Conservation (phyloP, 92 coral and sea anemone species). For the Phenganax marumi region DNA sequence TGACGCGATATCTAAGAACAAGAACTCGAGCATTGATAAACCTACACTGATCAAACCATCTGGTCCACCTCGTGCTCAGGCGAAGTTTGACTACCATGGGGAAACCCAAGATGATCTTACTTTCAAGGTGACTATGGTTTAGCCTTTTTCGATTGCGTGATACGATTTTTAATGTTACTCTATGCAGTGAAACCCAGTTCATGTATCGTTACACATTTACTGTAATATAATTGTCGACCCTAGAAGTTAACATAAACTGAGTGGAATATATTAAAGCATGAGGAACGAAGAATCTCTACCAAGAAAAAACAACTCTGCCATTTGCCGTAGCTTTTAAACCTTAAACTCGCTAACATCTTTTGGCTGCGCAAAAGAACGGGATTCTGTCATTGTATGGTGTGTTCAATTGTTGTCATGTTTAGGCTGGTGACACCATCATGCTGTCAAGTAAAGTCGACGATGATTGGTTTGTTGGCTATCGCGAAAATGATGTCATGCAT, state of each 20-base stretch:
- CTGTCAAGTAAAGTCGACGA: conserved; percentile 64
- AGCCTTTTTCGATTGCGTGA: not conserved
- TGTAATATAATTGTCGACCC: not conserved
- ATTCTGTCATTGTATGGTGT: no score
- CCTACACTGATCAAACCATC: conserved; percentile 19
- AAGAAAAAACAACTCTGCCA: no score
- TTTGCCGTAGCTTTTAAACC: no score
- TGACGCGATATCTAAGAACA: not conserved
- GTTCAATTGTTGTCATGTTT: not conserved
- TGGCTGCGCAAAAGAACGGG: no score
- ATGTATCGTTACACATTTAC: not conserved
- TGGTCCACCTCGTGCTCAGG: conserved; percentile 76
- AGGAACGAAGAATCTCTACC: no score
- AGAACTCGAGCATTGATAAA: conserved; percentile 1
- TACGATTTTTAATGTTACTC: not conserved
- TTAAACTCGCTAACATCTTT: no score
- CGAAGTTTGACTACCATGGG: conserved; percentile 84
- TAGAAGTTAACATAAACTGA: no score
- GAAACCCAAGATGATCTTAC: conserved; percentile 72
- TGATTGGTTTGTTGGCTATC: conserved; percentile 80
- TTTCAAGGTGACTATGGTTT: conserved; percentile 61
- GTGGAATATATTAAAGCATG: no score
- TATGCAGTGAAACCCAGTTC: not conserved
- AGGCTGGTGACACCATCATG: conserved; percentile 94
- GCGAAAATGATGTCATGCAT: conserved; percentile 58